phyloP scores from a whole-genome alignment of 2,888 invertebrate species.

The Tetrapedia diversipes region DNA sequence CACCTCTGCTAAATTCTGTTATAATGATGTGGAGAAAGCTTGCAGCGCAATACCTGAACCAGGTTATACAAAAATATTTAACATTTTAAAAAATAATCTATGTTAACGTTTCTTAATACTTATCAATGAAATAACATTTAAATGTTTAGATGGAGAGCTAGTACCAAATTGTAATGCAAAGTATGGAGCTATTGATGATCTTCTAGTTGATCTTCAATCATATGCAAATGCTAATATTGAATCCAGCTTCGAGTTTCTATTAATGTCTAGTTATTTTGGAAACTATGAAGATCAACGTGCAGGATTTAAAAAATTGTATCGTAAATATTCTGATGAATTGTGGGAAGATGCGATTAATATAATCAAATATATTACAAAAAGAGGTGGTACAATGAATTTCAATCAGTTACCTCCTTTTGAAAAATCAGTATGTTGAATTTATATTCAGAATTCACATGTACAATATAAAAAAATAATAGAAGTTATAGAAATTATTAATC shows the following conservation, averaged over 20 bases:
- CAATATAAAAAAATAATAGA: not conserved
- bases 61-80: conserved; percentile 61
- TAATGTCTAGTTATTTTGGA: conserved; percentile 90
- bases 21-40: conserved; percentile 85
- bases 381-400: conserved; percentile 87
- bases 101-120: not conserved
- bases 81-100: not conserved
- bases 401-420: conserved; percentile 77
- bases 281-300: conserved; percentile 90
- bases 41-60: conserved; percentile 84
- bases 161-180: conserved; percentile 86
- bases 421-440: conserved; percentile 67
- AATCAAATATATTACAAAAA: conserved; percentile 90
- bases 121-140: not conserved
- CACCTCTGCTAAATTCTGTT: conserved; percentile 86
- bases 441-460: not conserved
- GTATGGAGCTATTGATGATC: conserved; percentile 86
- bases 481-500: not conserved
- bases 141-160: conserved; percentile 63
- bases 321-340: conserved; percentile 88
- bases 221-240: conserved; percentile 88
- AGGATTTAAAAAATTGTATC: conserved; percentile 90
- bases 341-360: conserved; percentile 90
- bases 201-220: conserved; percentile 83
- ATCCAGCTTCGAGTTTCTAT: conserved; percentile 90